A percentile compares a stretch with the other conserved stretches of the same genome.
Conservation (phyloP, 2,113 vertebrate genomes). For the Addax nasomaculatus region DNA sequence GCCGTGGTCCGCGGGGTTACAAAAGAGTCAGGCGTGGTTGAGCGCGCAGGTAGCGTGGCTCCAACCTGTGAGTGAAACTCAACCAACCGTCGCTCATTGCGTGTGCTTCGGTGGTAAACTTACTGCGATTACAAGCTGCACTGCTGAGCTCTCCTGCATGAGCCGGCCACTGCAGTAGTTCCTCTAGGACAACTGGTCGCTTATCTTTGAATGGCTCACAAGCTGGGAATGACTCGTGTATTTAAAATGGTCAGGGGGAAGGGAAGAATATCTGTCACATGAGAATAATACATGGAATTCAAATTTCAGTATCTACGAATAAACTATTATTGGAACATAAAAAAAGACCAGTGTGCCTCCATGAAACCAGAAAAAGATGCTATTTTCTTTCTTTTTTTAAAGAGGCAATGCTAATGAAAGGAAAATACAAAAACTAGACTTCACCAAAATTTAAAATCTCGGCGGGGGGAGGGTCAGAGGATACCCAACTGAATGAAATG, state of each 20-base stretch:
- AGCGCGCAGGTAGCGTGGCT: background rate
- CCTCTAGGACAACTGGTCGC: background rate
- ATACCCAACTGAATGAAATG: background rate
- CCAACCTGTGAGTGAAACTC: background rate
- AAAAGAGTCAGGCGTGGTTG: background rate
- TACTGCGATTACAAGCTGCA: background rate
- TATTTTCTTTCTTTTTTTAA: background rate
- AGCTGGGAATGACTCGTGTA: background rate
- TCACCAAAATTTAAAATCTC: background rate
- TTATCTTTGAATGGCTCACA: background rate
- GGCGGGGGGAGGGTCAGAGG: background rate
- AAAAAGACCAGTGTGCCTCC: background rate
- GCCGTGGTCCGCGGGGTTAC: background rate
- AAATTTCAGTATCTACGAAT: background rate
- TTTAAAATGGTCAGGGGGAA: background rate
- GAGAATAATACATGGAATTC: background rate
- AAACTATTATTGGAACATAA: background rate
- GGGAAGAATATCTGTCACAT: background rate
- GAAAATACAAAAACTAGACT: background rate
- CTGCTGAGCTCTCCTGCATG: too few relatives aligned
- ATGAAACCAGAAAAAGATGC: background rate
- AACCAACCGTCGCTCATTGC: fast-evolving
- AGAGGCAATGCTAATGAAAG: background rate
- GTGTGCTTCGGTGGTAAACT: background rate
- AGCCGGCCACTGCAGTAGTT: background rate